Percentiles rank a stretch among this genome's conserved stretches.
Conservation (phyloP, 2,888 invertebrate species). For the Hesperia comma region DNA sequence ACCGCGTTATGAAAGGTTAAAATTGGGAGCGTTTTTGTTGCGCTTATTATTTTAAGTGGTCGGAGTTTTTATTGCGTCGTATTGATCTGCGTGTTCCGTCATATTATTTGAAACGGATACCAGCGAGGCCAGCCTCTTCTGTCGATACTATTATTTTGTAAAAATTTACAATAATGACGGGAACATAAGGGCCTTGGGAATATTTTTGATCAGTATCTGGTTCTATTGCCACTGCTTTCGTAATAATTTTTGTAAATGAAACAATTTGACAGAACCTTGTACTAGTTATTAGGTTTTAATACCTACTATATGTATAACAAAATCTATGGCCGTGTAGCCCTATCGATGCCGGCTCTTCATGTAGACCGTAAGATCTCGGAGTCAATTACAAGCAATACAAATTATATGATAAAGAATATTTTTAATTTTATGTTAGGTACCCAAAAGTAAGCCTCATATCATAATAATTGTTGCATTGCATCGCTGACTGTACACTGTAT, state of each 20-base stretch:
- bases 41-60: conserved; percentile 26
- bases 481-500: too few species aligned
- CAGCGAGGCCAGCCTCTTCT: conserved; percentile 62
- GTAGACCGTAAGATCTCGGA: too few species aligned
- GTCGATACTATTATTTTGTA: conserved; percentile 2
- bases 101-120: conserved; percentile 63
- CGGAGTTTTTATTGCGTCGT: conserved; percentile 25
- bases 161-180: conserved; percentile 27
- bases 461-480: too few species aligned
- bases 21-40: conserved; percentile 16
- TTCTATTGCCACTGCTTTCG: neutral
- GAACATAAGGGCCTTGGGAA: conserved; percentile 23
- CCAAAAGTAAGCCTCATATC: too few species aligned
- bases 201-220: conserved; percentile 9
- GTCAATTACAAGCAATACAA: too few species aligned
- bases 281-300: too few species aligned
- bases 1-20: neutral
- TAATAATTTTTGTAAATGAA: neutral
- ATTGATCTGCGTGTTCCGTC: conserved; percentile 58
- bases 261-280: neutral
- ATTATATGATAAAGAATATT: too few species aligned
- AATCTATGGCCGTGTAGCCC: too few species aligned
- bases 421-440: too few species aligned
- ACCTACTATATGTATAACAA: too few species aligned
- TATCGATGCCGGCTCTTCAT: too few species aligned